A percentile compares a stretch with the other conserved stretches of the same genome.
These are phyloP conservation scores for Neotragus moschatus DNA, from an alignment of 2,113 vertebrate genomes.

Conservation along the genomic window DNA sequence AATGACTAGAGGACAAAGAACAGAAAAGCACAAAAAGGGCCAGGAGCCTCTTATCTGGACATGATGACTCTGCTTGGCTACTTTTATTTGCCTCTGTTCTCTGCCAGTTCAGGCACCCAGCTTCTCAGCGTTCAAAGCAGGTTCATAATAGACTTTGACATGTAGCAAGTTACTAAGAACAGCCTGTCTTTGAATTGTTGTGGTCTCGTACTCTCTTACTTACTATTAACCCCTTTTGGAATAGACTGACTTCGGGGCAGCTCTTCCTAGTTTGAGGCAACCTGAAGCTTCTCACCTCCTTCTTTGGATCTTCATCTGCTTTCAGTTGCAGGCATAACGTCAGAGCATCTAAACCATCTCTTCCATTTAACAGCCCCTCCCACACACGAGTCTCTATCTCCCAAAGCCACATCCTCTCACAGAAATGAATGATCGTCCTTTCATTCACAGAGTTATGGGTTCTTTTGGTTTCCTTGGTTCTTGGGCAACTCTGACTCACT, in stretches of 20 bases:
- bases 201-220: not conserved
- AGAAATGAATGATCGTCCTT: not conserved
- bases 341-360: not conserved
- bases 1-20: constrained; percentile 50
- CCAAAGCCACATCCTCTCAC: not conserved
- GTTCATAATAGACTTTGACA: not conserved
- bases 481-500: not conserved
- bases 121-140: not conserved
- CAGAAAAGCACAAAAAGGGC: not conserved
- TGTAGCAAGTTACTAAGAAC: not conserved
- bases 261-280: not conserved
- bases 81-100: constrained; percentile 1
- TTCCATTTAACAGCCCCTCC: not conserved
- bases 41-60: constrained; percentile 31
- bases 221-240: not conserved
- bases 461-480: not conserved
- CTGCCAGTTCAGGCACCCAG: not conserved
- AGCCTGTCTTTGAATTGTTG: not conserved
- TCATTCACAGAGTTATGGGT: not conserved
- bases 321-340: not conserved
- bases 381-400: not conserved
- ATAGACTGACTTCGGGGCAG: not conserved
- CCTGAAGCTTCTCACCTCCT: not conserved
- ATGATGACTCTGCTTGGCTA: not conserved
- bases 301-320: not conserved